phyloP scores from a whole-genome alignment of 2,113 vertebrate species.

The Elephantulus edwardii region DNA sequence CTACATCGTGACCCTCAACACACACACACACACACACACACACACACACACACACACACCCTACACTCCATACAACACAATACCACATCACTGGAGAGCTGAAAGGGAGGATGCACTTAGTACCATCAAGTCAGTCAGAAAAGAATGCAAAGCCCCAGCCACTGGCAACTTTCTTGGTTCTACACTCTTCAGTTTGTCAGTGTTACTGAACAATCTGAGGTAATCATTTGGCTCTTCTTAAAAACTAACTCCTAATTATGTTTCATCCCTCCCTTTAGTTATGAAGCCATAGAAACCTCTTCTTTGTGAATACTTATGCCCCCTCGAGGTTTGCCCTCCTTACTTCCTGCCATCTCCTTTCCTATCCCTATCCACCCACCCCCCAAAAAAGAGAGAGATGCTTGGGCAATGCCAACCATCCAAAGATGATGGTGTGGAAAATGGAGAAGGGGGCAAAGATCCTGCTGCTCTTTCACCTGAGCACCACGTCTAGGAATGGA shows the following conservation, averaged over 20 bases:
- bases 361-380: not conserved
- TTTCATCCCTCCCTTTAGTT: not conserved
- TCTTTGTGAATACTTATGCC: slow-evolving; percentile 28
- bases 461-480: slow-evolving; percentile 79
- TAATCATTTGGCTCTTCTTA: slow-evolving; percentile 12
- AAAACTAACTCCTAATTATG: slow-evolving; percentile 27
- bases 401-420: not conserved
- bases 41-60: not conserved
- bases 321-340: slow-evolving; percentile 3
- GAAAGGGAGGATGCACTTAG: not conserved
- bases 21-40: not conserved
- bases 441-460: not conserved
- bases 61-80: no score
- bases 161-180: slow-evolving; percentile 35
- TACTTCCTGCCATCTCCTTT: not conserved
- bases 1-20: not conserved
- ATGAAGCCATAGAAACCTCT: slow-evolving; percentile 45
- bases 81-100: not conserved
- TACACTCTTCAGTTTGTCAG: not conserved
- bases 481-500: slow-evolving; percentile 75
- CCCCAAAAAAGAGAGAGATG: not conserved
- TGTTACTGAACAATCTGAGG: slow-evolving; percentile 11
- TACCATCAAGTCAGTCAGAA: not conserved
- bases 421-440: not conserved
- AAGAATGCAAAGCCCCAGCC: not conserved